Percentiles rank a stretch among this genome's conserved stretches.
phyloP scores from a whole-genome alignment of 2,113 vertebrate species.

The Prochilodus magdalenae region DNA sequence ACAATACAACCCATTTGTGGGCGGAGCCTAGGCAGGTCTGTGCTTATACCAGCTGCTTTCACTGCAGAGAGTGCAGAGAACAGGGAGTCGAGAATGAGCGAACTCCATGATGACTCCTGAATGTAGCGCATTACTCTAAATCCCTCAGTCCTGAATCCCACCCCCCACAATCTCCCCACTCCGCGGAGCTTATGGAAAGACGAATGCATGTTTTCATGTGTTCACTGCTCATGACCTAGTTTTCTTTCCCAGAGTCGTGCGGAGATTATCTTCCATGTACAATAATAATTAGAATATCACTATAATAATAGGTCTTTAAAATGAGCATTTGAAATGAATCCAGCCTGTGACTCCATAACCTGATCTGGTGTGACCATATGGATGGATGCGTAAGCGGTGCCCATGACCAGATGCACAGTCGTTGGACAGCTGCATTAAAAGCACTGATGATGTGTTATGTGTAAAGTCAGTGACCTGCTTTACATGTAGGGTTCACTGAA shows the following conservation, averaged over 20 bases:
- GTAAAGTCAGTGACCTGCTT: neutral
- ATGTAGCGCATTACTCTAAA: neutral
- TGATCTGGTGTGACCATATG: neutral
- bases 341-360: neutral
- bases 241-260: neutral
- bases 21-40: no score
- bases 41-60: no score
- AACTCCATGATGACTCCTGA: neutral
- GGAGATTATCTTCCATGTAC: neutral
- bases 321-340: neutral
- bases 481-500: neutral
- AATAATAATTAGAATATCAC: no score
- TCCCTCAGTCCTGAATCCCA: neutral
- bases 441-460: neutral
- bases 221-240: constrained; percentile 2
- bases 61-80: neutral
- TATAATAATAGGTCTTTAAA: neutral
- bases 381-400: neutral
- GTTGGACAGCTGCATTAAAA: neutral
- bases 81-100: neutral
- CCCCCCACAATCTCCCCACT: neutral
- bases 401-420: neutral
- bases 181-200: neutral
- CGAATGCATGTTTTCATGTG: neutral
- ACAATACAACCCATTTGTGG: no score